phyloP scores from a whole-genome alignment of 2,888 invertebrate species.

The Amorpha juglandis region DNA sequence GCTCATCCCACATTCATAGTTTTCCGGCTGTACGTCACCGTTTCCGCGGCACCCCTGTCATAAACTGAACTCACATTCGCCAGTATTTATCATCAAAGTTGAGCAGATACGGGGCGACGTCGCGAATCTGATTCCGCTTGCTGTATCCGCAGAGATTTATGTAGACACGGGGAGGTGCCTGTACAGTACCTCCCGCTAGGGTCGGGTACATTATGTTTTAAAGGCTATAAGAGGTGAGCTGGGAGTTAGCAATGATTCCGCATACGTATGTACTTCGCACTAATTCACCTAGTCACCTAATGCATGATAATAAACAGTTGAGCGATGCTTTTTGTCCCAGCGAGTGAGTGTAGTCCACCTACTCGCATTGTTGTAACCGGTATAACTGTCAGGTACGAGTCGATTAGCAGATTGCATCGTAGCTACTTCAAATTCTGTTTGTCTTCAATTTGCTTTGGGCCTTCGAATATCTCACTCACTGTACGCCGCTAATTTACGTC shows the following conservation, averaged over 20 bases:
- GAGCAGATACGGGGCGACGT: conserved; percentile 79
- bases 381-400: too few relatives aligned
- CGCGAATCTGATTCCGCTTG: conserved; percentile 81
- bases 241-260: not conserved
- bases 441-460: too few relatives aligned
- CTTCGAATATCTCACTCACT: too few relatives aligned
- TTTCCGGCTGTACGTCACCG: conserved; percentile 33
- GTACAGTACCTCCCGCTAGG: not conserved
- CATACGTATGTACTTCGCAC: not conserved
- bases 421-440: too few relatives aligned
- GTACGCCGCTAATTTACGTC: too few relatives aligned
- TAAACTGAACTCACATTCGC: conserved; percentile 66
- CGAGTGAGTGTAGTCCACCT: too few relatives aligned
- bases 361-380: too few relatives aligned
- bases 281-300: not conserved
- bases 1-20: conserved; percentile 34
- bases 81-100: conserved; percentile 81
- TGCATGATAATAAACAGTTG: too few relatives aligned
- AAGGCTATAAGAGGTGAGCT: not conserved
- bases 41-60: conserved; percentile 61
- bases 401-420: too few relatives aligned
- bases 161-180: conserved; percentile 14
- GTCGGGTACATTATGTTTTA: not conserved
- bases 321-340: too few relatives aligned
- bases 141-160: conserved; percentile 46